Conservation (phyloP, 1,140 invertebrate species). For the Drosophila athabasca region DNA sequence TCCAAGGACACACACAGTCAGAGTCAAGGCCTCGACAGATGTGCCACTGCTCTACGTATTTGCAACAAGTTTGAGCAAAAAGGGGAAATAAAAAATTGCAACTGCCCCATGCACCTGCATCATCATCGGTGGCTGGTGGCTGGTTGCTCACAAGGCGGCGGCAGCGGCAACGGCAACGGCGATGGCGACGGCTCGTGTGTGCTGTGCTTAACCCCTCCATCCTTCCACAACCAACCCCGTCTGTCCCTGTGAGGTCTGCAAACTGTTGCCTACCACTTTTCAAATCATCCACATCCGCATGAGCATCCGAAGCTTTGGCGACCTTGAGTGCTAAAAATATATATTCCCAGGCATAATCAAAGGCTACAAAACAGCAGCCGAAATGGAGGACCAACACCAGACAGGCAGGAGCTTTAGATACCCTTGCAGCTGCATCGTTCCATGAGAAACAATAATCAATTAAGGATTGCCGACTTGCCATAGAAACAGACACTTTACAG, state of each 20-base stretch:
- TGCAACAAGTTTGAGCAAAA: slow-evolving; percentile 71
- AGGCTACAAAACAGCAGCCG: slow-evolving; percentile 31
- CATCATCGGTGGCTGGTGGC: slow-evolving; percentile 26
- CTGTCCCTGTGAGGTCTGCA: slow-evolving; percentile 32
- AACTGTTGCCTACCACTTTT: slow-evolving; percentile 75
- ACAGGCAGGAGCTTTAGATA: background rate
- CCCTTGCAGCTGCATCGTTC: slow-evolving; percentile 9
- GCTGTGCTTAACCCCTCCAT: slow-evolving; percentile 22
- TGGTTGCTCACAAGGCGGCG: slow-evolving; percentile 61
- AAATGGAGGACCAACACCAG: slow-evolving; percentile 1
- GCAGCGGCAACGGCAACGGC: background rate
- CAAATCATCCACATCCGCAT: slow-evolving; percentile 77
- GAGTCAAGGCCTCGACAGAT: slow-evolving; percentile 66
- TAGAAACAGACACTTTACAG: background rate
- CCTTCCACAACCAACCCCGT: slow-evolving; percentile 3
- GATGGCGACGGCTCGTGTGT: slow-evolving; percentile 23
- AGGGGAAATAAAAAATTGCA: slow-evolving; percentile 1
- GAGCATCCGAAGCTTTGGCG: slow-evolving; percentile 63
- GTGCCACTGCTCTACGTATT: slow-evolving; percentile 40
- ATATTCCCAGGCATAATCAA: slow-evolving; percentile 65
- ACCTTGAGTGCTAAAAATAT: slow-evolving; percentile 77
- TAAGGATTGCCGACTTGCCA: background rate
- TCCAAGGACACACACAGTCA: slow-evolving; percentile 60
- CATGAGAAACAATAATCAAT: slow-evolving; percentile 8
- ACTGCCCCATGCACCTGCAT: slow-evolving; percentile 7